Base-by-base conservation (phyloP, 2,113 vertebrate species). In the Panthera uncia region DNA sequence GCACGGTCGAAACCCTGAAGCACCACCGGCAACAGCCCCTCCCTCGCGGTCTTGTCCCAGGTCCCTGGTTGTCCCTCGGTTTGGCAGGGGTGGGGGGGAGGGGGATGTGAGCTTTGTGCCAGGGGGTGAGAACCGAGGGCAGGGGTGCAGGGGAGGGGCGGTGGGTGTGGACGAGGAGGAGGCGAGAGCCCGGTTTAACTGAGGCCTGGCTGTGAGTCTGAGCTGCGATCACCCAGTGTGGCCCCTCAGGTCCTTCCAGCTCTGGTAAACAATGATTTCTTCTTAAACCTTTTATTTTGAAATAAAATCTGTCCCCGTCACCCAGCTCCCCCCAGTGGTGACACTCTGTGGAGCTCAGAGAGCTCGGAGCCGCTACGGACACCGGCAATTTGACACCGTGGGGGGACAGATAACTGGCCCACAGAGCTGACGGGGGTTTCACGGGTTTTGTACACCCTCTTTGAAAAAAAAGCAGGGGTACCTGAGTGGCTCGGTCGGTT, bases 11-110 rank as follows among this genome's bases (percentile, higher is more conserved):
- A 27, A 23, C 71, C 19, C 5, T 0, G 1, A 0, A 73, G 33
- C 0, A 0, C 11, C 19, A 50, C 65, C 13, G 0, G 68, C 0
- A 1, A 0, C 0, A 5, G 52, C 69, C n/a, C 14, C 13, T 1
- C 27, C 45, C 1, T 2, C 0, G 52, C 52, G 16, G 23, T 7
- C 16, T 50, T 0, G 52, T 21, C 27, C 52, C 19, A 15, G 0
- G 41, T 81, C 45, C 12, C 41, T 19, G n/a, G 36, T 29, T 8
- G 36, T 19, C 14, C 71, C 6, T 4, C 36, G 4, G 7, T 48
- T 31, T 21, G 21, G 76, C 5, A 16, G 63, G 27, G 50, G 7
- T n/a, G 52, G 1, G 1, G 45, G n/a, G 48, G 41, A 15, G 27
- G 7, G 19, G 33, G 36, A 84, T 16, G 29, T 18, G 52, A 1